Conservation (phyloP, 2,113 vertebrate genomes). For the Corynorhinus townsendii region DNA sequence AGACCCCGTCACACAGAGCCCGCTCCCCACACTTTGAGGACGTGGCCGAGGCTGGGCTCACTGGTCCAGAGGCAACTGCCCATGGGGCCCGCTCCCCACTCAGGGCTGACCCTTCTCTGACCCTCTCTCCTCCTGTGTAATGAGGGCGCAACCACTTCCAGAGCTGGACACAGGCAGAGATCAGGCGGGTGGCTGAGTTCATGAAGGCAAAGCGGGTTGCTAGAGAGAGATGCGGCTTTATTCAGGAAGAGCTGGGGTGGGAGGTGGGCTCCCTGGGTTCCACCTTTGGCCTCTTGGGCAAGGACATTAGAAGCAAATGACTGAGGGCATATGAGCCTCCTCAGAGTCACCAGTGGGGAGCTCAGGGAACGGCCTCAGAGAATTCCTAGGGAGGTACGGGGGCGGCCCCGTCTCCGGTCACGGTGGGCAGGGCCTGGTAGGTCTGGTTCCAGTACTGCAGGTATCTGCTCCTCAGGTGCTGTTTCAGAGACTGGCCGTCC, state of each 20-base stretch:
- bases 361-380: fast-evolving
- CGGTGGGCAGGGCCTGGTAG: conserved; percentile 52
- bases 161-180: fast-evolving
- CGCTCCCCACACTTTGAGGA: not conserved
- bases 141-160: not conserved
- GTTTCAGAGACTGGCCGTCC: conserved; percentile 71
- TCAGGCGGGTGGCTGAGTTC: no score
- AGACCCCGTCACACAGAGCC: not conserved
- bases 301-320: conserved; percentile 45
- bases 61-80: no score
- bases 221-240: conserved; percentile 36
- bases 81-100: no score
- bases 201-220: not conserved
- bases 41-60: no score
- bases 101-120: not conserved
- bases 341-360: not conserved
- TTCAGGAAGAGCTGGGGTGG: conserved; percentile 6
- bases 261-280: not conserved
- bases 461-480: conserved; percentile 73
- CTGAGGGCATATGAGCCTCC: not conserved
- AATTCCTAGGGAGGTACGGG: fast-evolving
- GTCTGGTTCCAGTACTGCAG: conserved; percentile 84
- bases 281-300: not conserved
- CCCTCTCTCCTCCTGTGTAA: not conserved
- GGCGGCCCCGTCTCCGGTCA: fast-evolving